phyloP scores from a whole-genome alignment of 2,797 vertebrate genomes.

The Anguilla pacifica region DNA sequence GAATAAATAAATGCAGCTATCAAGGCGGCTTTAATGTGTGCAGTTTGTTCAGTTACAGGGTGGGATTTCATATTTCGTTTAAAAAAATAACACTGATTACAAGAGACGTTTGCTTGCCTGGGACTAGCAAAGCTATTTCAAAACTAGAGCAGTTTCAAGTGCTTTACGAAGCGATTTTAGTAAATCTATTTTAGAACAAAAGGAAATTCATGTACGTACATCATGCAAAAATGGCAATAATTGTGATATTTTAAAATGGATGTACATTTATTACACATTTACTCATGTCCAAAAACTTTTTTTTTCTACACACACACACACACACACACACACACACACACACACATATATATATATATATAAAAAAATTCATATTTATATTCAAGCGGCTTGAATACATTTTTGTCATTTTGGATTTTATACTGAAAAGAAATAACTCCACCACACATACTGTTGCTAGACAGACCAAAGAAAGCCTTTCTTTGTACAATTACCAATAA shows the following conservation, averaged over 20 bases:
- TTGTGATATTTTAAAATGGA: neutral
- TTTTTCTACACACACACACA: neutral
- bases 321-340: too few species aligned
- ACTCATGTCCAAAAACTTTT: neutral
- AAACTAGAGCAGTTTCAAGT: neutral
- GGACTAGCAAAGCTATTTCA: neutral
- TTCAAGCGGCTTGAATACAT: neutral
- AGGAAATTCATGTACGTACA: neutral
- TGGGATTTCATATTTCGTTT: neutral
- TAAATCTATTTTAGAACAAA: neutral
- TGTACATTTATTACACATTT: neutral
- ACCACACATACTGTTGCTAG: neutral
- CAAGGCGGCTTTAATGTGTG: neutral
- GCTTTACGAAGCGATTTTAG: neutral
- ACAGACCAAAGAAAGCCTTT: neutral
- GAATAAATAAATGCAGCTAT: constrained; percentile 24
- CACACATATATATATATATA: neutral
- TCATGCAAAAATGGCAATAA: neutral
- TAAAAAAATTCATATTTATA: too few species aligned
- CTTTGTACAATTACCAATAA: neutral
- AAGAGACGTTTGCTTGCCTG: neutral
- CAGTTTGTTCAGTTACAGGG: neutral
- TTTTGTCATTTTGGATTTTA: neutral
- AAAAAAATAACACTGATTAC: neutral
- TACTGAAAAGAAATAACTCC: neutral